Evolutionary conservation across 2,797 vertebrate species (phyloP), one percentile per base, ranked within the genome.

Genomic region (Chaunax sp.): DNA sequence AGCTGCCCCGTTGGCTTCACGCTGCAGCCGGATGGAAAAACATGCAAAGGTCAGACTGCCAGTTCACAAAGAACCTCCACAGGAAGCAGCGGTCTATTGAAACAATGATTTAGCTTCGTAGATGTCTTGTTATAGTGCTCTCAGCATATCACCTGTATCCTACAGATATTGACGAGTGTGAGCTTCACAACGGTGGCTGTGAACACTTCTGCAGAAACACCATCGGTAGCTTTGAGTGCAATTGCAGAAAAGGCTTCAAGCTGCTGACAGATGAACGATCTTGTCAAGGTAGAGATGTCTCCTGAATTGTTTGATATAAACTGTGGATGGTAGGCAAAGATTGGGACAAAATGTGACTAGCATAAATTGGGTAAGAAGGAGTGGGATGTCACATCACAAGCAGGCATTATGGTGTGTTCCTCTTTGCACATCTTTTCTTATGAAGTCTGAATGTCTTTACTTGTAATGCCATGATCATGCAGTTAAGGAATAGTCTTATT

Each of bases 141-240:
- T 66, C 25, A 60, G 11, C 40, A 54, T 56, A 4, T 74, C 41
- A 11, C 23, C 41, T 30, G 12, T 63, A 61, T 47, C 49, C 54
- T 85, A 18, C 92, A 99, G 98, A 99, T 91, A 96, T 98, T 52
- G 96, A 99, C 23, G 98, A 99, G 78, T 99, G 98, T 64, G 96
- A 96, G 83, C 91, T 88, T 67, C 94, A 87, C 85, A 97, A 97
- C 0, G 97, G 98, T 44, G 96, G 96, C 22, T 99, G 98, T 15
- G 95, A 97, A 72, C 98, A 99, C 82, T 98, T 95, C 93, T 99
- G 98, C 92, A 96, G 93, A 89, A 99, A 99, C 93, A 97, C 96
- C 20, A 94, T 98, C 43, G 98, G 98, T 85, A 99, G 97, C 92
- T 99, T 97, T 72, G 97, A 98, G 85, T 99, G 98, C 92, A 96